Conservation (phyloP, 2,888 invertebrate genomes). For the Drosophila differens region DNA sequence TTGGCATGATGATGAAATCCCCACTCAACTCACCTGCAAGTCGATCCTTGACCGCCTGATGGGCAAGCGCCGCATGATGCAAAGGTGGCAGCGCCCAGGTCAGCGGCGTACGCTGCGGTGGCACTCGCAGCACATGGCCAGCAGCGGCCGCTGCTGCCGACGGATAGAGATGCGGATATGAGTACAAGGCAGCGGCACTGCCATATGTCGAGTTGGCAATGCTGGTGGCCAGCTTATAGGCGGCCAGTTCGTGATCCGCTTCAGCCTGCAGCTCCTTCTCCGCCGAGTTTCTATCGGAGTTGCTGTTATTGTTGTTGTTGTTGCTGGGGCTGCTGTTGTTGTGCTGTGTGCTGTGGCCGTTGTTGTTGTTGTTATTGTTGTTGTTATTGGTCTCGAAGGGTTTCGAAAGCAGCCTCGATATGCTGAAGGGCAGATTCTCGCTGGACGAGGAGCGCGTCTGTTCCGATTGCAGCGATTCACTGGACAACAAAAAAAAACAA, state of each 20-base stretch:
- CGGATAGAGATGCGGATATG: constrained; percentile 86
- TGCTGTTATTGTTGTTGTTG: constrained; percentile 43
- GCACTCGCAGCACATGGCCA: constrained; percentile 92
- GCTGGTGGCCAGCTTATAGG: constrained; percentile 85
- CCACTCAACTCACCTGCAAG: constrained; percentile 89
- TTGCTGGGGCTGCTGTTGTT: constrained; percentile 48
- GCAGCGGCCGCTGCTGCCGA: constrained; percentile 82
- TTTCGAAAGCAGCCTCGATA: constrained; percentile 92
- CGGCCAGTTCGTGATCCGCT: constrained; percentile 84
- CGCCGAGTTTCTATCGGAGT: constrained; percentile 59
- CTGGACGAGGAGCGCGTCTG: constrained; percentile 86
- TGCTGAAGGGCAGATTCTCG: constrained; percentile 90
- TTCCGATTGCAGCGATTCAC: constrained; percentile 86
- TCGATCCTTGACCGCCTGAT: constrained; percentile 93
- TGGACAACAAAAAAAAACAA: constrained; percentile 37
- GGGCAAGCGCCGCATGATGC: constrained; percentile 90
- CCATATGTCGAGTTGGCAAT: constrained; percentile 84
- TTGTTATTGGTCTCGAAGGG: constrained; percentile 88
- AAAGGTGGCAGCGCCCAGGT: constrained; percentile 86
- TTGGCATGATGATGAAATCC: neutral
- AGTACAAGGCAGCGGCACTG: constrained; percentile 84
- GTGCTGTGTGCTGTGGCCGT: constrained; percentile 47
- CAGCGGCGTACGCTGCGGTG: constrained; percentile 88
- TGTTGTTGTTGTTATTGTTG: constrained; percentile 49
- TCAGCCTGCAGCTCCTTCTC: constrained; percentile 83